A percentile compares a stretch with the other conserved stretches of the same genome.
Evolutionary conservation across 2,888 invertebrate genomes (phyloP).

Genomic region (Pseudococcus viburni): DNA sequence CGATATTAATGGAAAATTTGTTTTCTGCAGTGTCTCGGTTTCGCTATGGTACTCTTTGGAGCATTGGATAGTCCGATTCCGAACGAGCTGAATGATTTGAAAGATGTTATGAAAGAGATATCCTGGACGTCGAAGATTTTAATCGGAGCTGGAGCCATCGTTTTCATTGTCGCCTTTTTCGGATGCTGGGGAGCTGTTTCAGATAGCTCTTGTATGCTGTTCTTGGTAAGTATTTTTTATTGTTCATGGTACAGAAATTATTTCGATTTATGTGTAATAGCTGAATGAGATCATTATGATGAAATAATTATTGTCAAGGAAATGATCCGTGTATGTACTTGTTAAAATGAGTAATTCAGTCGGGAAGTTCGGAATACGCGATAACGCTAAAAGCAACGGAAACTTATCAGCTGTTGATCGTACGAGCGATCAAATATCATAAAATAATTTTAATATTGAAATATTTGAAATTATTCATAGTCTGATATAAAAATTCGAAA

Average conservation of each 20-base stretch:
- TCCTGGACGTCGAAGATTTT: conserved; percentile 61
- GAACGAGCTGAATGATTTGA: conserved; percentile 15
- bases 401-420: no score
- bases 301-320: no score
- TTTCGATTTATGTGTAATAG: no score
- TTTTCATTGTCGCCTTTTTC: conserved; percentile 65
- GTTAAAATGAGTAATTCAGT: no score
- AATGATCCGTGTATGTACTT: no score
- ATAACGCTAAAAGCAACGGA: no score
- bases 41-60: conserved; percentile 65
- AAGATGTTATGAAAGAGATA: conserved; percentile 48
- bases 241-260: neutral
- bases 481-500: no score
- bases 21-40: conserved; percentile 62
- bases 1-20: neutral
- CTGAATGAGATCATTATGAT: no score
- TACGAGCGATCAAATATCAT: no score
- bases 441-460: no score
- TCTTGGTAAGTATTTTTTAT: conserved; percentile 59
- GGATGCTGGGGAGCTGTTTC: conserved; percentile 66
- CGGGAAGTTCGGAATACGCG: no score
- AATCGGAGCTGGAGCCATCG: conserved; percentile 62
- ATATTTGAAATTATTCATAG: no score
- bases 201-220: conserved; percentile 64
- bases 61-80: conserved; percentile 55